Evolutionary conservation across 2,888 invertebrate species (phyloP), one percentile per base, ranked within the genome.

Genomic region (Melanophora roralis): DNA sequence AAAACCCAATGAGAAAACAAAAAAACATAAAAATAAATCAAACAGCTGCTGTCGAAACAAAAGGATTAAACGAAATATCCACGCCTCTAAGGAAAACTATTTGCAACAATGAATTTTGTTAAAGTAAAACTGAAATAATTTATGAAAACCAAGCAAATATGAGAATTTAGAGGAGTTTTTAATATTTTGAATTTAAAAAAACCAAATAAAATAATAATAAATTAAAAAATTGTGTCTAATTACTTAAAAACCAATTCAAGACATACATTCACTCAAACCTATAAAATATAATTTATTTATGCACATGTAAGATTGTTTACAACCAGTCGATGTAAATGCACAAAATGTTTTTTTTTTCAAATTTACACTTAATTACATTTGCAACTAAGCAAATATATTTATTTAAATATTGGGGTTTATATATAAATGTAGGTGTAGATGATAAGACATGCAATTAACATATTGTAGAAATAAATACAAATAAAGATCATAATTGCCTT

Each of bases 171-270:
- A n/a, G n/a, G n/a, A n/a, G n/a, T n/a, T n/a, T n/a, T n/a, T n/a
- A n/a, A 27, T 6, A 27, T 5, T 59, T 19, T 16, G 0, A 34
- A 27, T 53, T 53, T 34, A 16, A 21, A 34, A 23, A 34, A 64
- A 47, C n/a, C n/a, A 51, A 23, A 8, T 16, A 19, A 40, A 51
- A 40, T 21, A 64, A 60, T 45, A 76, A 76, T 80, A 76, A 72
- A 80, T 80, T 80, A 40, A 55, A 62, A 68, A 64, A 71, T 75
- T 75, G 65, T 72, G 65, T 72, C 57, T 76, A 80, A 76, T 73
- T 76, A 76, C 62, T 45, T 57, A 32, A 43, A 72, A 62, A 72
- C 51, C 55, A 76, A 59, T 72, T 59, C 32, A 36, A 36, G 55
- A 19, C 16, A 23, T 23, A 32, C 23, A 47, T 2, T 23, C 19